phyloP scores from a whole-genome alignment of 1,140 invertebrate genomes.

The Saccostrea glomerata region DNA sequence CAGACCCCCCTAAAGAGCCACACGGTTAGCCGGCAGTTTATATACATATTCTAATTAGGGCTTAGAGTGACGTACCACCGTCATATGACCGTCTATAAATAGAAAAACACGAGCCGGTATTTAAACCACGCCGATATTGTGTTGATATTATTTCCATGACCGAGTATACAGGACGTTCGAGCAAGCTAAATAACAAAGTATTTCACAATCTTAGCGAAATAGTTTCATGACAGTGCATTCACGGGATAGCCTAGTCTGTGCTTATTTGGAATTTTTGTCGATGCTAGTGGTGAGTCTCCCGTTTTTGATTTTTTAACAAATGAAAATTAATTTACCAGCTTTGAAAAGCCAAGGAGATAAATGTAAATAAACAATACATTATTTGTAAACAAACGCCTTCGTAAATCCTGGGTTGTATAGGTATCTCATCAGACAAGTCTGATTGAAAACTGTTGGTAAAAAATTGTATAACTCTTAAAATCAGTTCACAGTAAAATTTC shows the following conservation, averaged over 20 bases:
- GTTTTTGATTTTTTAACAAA: neutral
- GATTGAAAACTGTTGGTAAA: neutral
- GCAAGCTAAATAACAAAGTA: slow-evolving; percentile 3
- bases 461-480: too few species aligned
- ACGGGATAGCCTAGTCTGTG: neutral
- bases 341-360: neutral
- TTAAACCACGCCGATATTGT: slow-evolving; percentile 7
- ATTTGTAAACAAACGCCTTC: neutral
- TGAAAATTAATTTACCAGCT: neutral
- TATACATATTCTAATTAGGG: slow-evolving; percentile 35
- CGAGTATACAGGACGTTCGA: neutral
- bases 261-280: neutral
- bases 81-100: slow-evolving; percentile 31
- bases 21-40: neutral
- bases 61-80: neutral
- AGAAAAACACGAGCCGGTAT: slow-evolving; percentile 9
- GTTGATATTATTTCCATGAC: slow-evolving; percentile 22
- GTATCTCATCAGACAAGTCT: neutral
- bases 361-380: slow-evolving; percentile 22
- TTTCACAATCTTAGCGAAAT: slow-evolving; percentile 27
- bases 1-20: neutral
- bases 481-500: too few species aligned
- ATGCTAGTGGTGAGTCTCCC: neutral
- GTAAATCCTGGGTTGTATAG: neutral
- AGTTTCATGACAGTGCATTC: neutral